Conservation (phyloP, 2,113 vertebrate species). For the Sceloporus undulatus region DNA sequence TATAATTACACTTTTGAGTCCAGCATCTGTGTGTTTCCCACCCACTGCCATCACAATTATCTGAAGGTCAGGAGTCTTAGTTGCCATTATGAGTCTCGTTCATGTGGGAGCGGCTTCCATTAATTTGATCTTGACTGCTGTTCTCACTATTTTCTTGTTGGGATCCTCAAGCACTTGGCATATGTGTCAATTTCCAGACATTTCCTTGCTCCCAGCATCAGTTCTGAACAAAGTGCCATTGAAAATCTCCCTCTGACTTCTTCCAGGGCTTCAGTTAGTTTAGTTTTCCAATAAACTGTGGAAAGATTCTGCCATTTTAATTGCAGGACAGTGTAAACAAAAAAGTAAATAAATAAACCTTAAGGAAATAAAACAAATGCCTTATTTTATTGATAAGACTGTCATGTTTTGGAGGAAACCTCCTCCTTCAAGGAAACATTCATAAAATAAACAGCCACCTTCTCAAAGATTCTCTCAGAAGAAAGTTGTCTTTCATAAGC, state of each 20-base stretch:
- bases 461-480: too few relatives aligned
- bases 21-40: not conserved
- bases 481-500: too few relatives aligned
- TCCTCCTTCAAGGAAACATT: too few relatives aligned
- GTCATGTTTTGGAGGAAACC: too few relatives aligned
- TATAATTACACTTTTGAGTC: not conserved
- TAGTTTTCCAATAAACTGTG: not conserved
- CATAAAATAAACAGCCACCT: too few relatives aligned
- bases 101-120: not conserved
- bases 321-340: not conserved
- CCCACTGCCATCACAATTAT: not conserved
- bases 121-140: not conserved
- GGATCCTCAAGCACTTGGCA: not conserved
- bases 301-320: not conserved
- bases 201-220: not conserved
- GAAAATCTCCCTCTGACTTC: not conserved
- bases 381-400: too few relatives aligned
- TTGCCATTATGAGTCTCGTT: not conserved
- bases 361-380: too few relatives aligned
- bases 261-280: not conserved
- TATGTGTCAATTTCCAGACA: not conserved
- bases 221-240: not conserved
- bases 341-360: too few relatives aligned
- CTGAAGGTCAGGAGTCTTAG: not conserved
- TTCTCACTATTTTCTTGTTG: not conserved